Evolutionary conservation across 2,888 invertebrate genomes (phyloP), one percentile per base, ranked within the genome.

Genomic region (Cyrtodaria siliqua): DNA sequence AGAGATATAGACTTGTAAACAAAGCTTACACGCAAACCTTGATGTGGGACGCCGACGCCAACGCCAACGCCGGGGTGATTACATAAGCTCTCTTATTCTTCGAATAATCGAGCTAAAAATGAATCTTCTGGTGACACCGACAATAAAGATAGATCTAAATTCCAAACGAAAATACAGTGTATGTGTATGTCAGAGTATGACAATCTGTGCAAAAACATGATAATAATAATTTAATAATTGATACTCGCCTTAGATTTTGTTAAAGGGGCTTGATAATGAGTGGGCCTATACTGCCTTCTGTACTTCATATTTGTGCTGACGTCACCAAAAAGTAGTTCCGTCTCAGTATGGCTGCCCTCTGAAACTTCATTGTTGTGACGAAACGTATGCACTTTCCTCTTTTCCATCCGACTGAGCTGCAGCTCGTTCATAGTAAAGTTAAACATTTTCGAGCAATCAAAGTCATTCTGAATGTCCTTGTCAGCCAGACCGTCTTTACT

Each of bases 371-470:
- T 67, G 9, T 47, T 47, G 24, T 52, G 70, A 14, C 74, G 71
- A 14, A 59, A 55, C 26, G 79, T 76, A 14, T 79, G 75, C 33
- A 68, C 18, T 60, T 72, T 79, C 16, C 86, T 69, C 14, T 93
- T 88, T 82, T 95, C 94, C 2, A 94, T 90, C 75, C 94, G 92
- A 57, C 94, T 83, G 62, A 95, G 90, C 83, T 94, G 94, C 23
- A 95, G 89, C 86, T 95, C 95, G 81, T 94, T 94, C 86, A 95
- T 94, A 1, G 94, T 93, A 88, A 94, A 93, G 84, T 94, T 93
- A 9, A 95, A 87, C 2, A 93, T 88, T 6, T 92, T 92, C 27
- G 94, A 90, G 85, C 95, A 95, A 64, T 94, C 94, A 49, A 84
- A 82, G 55, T 90, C 91, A 6, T 59, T 64, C 23, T 57, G 47